Evolutionary conservation across 2,113 vertebrate genomes (phyloP), one percentile per base, ranked within the genome.

Genomic region (Haemorhous mexicanus): DNA sequence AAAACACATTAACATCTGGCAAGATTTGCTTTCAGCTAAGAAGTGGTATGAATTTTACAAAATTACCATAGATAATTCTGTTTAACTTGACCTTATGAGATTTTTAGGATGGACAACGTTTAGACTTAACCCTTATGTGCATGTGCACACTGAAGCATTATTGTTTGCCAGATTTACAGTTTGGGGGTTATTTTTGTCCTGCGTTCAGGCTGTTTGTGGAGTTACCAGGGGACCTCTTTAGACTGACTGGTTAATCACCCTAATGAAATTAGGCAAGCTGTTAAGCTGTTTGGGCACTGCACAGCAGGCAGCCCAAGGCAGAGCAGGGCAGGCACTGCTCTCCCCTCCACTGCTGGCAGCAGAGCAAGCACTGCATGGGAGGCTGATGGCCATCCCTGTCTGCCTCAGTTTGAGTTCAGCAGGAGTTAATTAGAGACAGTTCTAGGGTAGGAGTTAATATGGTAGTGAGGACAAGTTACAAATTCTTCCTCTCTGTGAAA

Each of bases 301-400:
- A 0, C 58, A 49, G 79, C 49, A 32, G 68, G 53, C 47, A 59
- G 69, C 35, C 15, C 28, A 3, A 28, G 67, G 69, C 74, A 41
- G 26, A 14, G 58, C 21, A 13, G 59, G 43, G 28, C 0, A 0
- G 49, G 67, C 26, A 2, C 78, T 44, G 67, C 53, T 33, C 16
- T 53, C 15, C 22, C n/a, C 32, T 63, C 30, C 5, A 0, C 18
- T 30, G 41, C 43, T 3, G 4, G n/a, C 11, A 3, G 21, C 21
- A 6, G 33, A 22, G 41, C 9, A 3, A 28, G 56, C 32, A 6
- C 47, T 2, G 1, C 0, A 0, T 1, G 1, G 64, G 43, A 44
- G 41, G 47, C 17, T 80, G 17, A 8, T 70, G 70, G 43, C 21
- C 35, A 22, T 49, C 35, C 30, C 62, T 19, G 0, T 19, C 82